Evolutionary conservation across 2,888 invertebrate genomes (phyloP), one percentile per base, ranked within the genome.

Genomic region (Drosophila glabriapex): DNA sequence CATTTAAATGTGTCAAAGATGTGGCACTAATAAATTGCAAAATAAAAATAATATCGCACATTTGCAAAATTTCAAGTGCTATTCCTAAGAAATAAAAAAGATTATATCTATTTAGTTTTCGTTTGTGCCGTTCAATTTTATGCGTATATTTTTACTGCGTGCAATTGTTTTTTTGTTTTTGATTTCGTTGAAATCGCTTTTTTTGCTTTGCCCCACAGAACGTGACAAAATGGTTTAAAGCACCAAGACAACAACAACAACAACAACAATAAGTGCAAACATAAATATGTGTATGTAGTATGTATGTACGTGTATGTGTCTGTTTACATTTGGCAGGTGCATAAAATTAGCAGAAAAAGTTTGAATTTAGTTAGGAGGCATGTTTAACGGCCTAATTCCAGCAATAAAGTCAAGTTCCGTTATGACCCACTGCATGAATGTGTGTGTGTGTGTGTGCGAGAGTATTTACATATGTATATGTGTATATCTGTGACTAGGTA

Each of bases 201-300:
- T 49, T 66, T 76, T 35, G 50, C 66, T 75, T 63, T 52, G 63
- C 66, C 78, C 56, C 56, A 69, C 50, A 69, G 80, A 78, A 86
- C 85, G 85, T 85, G 85, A 85, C 89, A 78, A 82, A 86, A 78
- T 82, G 86, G 60, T 70, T 65, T 71, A 84, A 82, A 70, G 73
- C 46, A 16, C 46, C 16, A 25, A 25, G 25, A 46, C 46, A 46
- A 46, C 14, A 43, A 71, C 64, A 41, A 39, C 64, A 41, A 39
- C 41, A 67, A 33, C 29, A 66, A 61, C 50, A 66, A 70, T 31
- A 59, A 64, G 43, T 64, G 52, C 61, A 66, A 56, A n/a, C 64
- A 64, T 46, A 54, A 41, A 56, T 37, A 55, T 31, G 31, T 19
- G 37, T 29, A 9, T 25, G 46, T 25, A 25, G 39, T 46, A 22